Evolutionary conservation across 2,888 invertebrate species (phyloP), one percentile per base, ranked within the genome.

Genomic region (Carterocephalus palaemon): DNA sequence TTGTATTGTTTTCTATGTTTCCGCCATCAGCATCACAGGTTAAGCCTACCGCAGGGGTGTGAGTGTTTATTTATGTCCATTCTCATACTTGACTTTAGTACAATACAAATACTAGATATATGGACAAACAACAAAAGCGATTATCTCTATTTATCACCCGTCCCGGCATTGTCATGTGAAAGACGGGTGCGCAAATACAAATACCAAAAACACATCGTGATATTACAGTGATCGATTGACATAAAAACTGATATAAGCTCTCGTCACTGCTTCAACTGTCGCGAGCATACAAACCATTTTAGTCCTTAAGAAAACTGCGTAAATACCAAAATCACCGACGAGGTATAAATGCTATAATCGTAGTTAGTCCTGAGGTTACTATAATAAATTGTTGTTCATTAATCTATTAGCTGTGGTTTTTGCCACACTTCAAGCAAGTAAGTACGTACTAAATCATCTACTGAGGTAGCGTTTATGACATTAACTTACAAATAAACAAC

Each of bases 161-260:
- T 8, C 9, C 10, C 12, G 12, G 12, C 5, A 23, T 36, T 36
- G 12, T 36, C 13, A 23, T 10, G 23, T 23, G 8, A 36, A 20
- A 10, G 5, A 15, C 5, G 20, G 16, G n/a, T n/a, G n/a, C n/a
- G n/a, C n/a, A n/a, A n/a, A 24, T 7, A 10, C 19, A 39, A 29
- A 19, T 8, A 34, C 23, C 9, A 19, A 13, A 28, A 13, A 31
- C 17, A 9, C 6, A 4, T 22, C 31, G 23, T 32, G 23, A 41
- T 22, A 12, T 41, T 10, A 46, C 36, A 45, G 17, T 48, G 46
- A 51, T 46, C 26, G 43, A 51, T 48, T 37, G 40, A 40, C 37
- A 41, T 24, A 47, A 45, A 51, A 51, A 51, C 36, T 19, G 6
- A 19, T 31, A 32, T 32, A 16, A 16, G 23, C 33, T 32, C 13